phyloP scores from a whole-genome alignment of 2,888 invertebrate genomes.

The Drosophila fulvimacula region DNA sequence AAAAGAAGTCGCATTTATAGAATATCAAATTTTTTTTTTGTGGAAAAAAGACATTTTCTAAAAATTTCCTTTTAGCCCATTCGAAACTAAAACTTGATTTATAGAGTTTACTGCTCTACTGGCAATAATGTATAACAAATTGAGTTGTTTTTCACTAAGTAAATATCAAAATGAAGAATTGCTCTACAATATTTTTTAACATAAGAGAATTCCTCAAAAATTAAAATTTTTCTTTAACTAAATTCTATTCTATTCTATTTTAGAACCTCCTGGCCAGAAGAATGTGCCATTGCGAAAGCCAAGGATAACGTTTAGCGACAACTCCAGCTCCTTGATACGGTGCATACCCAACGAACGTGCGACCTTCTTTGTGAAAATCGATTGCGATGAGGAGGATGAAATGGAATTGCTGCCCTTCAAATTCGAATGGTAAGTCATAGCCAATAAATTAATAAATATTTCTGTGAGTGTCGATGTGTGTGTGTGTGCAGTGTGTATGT shows the following conservation, averaged over 20 bases:
- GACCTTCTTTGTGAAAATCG: conserved; percentile 84
- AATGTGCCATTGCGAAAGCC: conserved; percentile 46
- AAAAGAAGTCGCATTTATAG: no score
- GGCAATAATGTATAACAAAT: no score
- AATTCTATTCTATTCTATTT: conserved; percentile 1
- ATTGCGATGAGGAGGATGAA: conserved; percentile 81
- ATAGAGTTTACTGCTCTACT: no score
- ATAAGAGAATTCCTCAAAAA: background rate
- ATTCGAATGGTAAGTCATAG: conserved; percentile 84
- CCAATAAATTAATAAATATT: conserved; percentile 10
- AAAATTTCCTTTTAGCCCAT: no score
- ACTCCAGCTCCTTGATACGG: conserved; percentile 83
- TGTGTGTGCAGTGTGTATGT: conserved; percentile 30
- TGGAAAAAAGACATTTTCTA: no score
- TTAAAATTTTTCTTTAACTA: background rate
- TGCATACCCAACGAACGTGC: conserved; percentile 84
- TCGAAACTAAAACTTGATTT: no score
- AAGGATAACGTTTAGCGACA: conserved; percentile 83
- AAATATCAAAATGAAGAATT: background rate
- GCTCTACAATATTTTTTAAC: no score
- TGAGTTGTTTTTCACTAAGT: no score
- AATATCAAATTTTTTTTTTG: no score
- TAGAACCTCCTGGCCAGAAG: conserved; percentile 61
- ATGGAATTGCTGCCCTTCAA: conserved; percentile 82
- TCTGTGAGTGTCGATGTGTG: conserved; percentile 5